Percentiles rank a stretch among this genome's conserved stretches.
Conservation (phyloP, 2,888 invertebrate species). For the Criorhina ranunculi region DNA sequence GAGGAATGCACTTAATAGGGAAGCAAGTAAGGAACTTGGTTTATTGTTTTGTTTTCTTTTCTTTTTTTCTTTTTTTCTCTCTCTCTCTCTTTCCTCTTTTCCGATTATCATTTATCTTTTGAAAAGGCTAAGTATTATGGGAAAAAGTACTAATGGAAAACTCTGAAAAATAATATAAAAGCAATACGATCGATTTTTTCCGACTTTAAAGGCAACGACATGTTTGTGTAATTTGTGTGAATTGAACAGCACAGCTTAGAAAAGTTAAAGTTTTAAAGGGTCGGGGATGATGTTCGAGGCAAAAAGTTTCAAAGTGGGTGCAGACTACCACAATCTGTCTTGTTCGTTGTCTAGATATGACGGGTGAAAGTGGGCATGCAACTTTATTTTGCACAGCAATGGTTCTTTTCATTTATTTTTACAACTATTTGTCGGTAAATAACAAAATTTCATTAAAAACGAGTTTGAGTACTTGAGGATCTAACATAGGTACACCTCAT, state of each 20-base stretch:
- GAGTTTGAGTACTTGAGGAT: no score
- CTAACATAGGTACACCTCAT: no score
- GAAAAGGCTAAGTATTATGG: constrained; percentile 55
- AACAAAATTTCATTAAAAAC: no score
- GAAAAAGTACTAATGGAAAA: constrained; percentile 41
- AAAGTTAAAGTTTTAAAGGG: not conserved
- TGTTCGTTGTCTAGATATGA: not conserved
- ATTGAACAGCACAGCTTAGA: not conserved
- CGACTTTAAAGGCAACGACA: not conserved
- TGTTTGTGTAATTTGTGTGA: not conserved
- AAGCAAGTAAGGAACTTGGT: constrained; percentile 30
- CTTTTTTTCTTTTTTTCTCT: not conserved
- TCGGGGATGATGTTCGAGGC: not conserved
- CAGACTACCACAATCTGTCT: not conserved
- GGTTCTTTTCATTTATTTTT: no score
- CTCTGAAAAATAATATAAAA: constrained; percentile 28
- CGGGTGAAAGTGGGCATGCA: not conserved
- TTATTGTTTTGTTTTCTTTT: constrained; percentile 43
- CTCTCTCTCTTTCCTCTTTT: not conserved
- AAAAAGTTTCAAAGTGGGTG: not conserved
- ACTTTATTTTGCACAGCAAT: no score
- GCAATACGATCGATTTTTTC: constrained; percentile 40
- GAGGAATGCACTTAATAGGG: constrained; percentile 56
- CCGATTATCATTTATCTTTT: constrained; percentile 54
- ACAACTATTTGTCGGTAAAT: no score